A percentile compares a stretch with the other conserved stretches of the same genome.
These are phyloP conservation scores for Montipora cactus DNA, from an alignment of 64 coral and sea anemone genomes.

Conservation along the genomic window DNA sequence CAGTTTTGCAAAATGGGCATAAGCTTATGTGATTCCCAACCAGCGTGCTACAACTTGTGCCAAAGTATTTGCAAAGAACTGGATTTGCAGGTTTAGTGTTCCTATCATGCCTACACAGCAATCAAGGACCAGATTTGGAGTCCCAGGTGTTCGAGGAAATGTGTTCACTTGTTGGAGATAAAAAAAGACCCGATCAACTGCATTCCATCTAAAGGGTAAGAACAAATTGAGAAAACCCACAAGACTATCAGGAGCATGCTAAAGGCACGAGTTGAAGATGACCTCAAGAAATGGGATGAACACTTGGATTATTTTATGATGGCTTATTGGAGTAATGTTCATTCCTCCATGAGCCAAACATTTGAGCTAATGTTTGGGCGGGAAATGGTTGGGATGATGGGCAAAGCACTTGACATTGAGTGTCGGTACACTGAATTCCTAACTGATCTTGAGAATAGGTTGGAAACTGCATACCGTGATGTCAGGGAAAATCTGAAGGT, in stretches of 20 bases:
- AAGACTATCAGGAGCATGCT: conserved; percentile 53
- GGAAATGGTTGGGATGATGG: conserved; percentile 65
- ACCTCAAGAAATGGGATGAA: conserved; percentile 41
- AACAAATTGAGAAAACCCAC: conserved; percentile 67
- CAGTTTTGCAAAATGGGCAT: conserved; percentile 33
- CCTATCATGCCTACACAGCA: conserved; percentile 63
- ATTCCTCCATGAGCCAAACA: not conserved
- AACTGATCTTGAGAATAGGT: not conserved
- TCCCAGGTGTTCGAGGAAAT: conserved; percentile 50
- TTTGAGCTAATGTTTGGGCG: conserved; percentile 1
- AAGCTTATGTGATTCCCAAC: conserved; percentile 17
- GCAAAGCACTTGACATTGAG: not conserved
- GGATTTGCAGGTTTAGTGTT: conserved; percentile 66
- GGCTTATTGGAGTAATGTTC: too few species aligned
- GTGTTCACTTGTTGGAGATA: conserved; percentile 60
- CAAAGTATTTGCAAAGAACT: conserved; percentile 49
- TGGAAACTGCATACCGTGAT: conserved; percentile 39
- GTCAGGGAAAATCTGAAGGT: conserved; percentile 33
- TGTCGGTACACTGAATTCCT: conserved; percentile 28
- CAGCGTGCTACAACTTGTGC: too few species aligned
- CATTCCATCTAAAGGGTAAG: conserved; percentile 70
- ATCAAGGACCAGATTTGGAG: conserved; percentile 56
- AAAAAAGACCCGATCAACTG: conserved; percentile 65
- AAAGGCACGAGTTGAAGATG: conserved; percentile 39
- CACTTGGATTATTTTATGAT: not conserved